Evolutionary conservation across 2,113 vertebrate genomes (phyloP), one percentile per base, ranked within the genome.

Genomic region (Condylura cristata): DNA sequence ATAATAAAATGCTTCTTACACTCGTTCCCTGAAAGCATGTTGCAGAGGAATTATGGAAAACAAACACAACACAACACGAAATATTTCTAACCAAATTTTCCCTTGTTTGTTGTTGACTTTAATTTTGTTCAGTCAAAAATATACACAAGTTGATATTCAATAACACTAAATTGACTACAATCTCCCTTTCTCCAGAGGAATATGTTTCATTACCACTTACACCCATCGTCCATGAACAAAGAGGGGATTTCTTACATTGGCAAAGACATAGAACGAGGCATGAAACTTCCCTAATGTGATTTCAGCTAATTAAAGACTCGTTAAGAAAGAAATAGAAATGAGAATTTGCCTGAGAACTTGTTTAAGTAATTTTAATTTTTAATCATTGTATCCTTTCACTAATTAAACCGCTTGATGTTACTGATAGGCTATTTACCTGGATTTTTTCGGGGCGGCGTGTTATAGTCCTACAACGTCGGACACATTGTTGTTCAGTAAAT

Each of bases 361-460:
- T 53, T 68, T 86, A 96, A 97, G 93, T 96, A 96, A 96, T 97
- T 96, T 97, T 96, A 97, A 96, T 96, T 97, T 97, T 97, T 96
- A 97, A 97, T 97, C 96, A 95, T 96, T 97, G 95, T 95, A 92
- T 97, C 95, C 84, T 96, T 89, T 96, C 26, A 95, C 96, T 96
- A 97, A 97, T 97, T 97, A 97, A 97, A 95, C 60, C 87, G 41
- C 71, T 44, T 96, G 93, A 97, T 92, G 61, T 72, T 95, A 96
- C 65, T 91, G 91, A 90, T 88, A 63, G 94, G 97, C 94, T 95
- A 91, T 94, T 95, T 97, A 95, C 70, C 93, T 92, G 68, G n/a
- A n/a, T 37, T 82, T 78, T 84, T n/a, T n/a, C n/a, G n/a, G n/a
- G n/a, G n/a, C n/a, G n/a, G n/a, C n/a, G n/a, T n/a, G n/a, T n/a